These are phyloP conservation scores for Pheosia tremula DNA, from an alignment of 2,888 invertebrate species.

Conservation along the genomic window DNA sequence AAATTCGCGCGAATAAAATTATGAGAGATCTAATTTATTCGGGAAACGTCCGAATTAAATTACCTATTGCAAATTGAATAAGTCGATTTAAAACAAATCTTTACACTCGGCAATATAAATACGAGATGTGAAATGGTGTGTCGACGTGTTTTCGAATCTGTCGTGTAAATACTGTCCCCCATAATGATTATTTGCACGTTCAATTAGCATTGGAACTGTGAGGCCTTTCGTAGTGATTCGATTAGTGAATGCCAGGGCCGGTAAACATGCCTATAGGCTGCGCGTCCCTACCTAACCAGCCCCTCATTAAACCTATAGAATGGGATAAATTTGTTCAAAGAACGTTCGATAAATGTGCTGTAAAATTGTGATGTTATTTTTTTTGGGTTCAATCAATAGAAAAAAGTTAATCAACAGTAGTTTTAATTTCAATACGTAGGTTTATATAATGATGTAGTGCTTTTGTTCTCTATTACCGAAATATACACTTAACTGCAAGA, in stretches of 20 bases:
- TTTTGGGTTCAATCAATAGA: no score
- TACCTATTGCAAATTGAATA: constrained; percentile 55
- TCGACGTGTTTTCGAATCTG: constrained; percentile 64
- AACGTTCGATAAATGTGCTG: constrained; percentile 16
- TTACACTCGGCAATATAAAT: constrained; percentile 55
- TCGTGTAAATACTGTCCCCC: constrained; percentile 70
- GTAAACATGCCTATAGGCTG: constrained; percentile 45
- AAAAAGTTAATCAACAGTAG: no score
- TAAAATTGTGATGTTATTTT: background rate
- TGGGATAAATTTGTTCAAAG: constrained; percentile 29
- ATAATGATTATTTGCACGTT: constrained; percentile 78
- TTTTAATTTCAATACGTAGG: no score
- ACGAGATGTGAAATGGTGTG: constrained; percentile 59
- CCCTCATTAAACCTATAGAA: constrained; percentile 49
- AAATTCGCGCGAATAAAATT: constrained; percentile 60
- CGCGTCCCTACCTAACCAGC: constrained; percentile 27
- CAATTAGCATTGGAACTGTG: constrained; percentile 70
- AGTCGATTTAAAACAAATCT: constrained; percentile 58
- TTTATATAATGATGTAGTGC: no score
- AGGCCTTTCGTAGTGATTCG: constrained; percentile 63
- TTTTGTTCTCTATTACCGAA: no score
- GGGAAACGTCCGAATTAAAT: constrained; percentile 57
- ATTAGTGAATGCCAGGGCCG: constrained; percentile 59
- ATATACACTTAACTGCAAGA: no score
- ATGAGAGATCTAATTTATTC: constrained; percentile 63